These are phyloP conservation scores for Porites lobata DNA, from an alignment of 92 coral and sea anemone species.

Conservation along the genomic window DNA sequence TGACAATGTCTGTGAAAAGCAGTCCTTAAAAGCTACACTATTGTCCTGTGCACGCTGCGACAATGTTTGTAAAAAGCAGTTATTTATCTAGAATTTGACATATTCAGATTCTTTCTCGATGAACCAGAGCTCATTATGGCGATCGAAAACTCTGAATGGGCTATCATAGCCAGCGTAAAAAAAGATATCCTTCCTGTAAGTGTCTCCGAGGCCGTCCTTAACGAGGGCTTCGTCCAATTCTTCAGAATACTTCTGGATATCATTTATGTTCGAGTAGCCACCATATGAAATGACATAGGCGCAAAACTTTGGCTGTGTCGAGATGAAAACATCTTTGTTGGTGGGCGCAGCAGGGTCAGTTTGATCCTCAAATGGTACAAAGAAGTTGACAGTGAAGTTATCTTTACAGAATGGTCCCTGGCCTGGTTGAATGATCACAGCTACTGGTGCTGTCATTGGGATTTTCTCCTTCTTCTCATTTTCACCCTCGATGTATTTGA, in stretches of 20 bases:
- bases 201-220: slow-evolving; percentile 76
- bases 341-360: slow-evolving; percentile 73
- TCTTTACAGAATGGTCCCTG: slow-evolving; percentile 87
- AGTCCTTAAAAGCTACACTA: no score
- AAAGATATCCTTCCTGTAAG: slow-evolving; percentile 69
- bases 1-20: no score
- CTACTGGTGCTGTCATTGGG: slow-evolving; percentile 88
- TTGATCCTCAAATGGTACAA: slow-evolving; percentile 81
- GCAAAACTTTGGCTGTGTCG: slow-evolving; percentile 59
- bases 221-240: slow-evolving; percentile 67
- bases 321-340: slow-evolving; percentile 61
- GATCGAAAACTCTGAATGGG: slow-evolving; percentile 69
- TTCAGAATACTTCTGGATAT: slow-evolving; percentile 55
- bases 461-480: slow-evolving; percentile 68
- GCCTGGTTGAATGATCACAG: slow-evolving; percentile 73
- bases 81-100: background rate
- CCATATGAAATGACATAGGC: slow-evolving; percentile 72
- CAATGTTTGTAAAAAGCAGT: no score
- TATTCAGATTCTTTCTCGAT: slow-evolving; percentile 53
- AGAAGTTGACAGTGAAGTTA: slow-evolving; percentile 87
- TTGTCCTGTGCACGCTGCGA: no score
- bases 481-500: slow-evolving; percentile 75
- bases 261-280: slow-evolving; percentile 60
- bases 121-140: slow-evolving; percentile 92
- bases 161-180: slow-evolving; percentile 83